phyloP scores from a whole-genome alignment of 2,113 vertebrate species.

The Crypturellus undulatus region DNA sequence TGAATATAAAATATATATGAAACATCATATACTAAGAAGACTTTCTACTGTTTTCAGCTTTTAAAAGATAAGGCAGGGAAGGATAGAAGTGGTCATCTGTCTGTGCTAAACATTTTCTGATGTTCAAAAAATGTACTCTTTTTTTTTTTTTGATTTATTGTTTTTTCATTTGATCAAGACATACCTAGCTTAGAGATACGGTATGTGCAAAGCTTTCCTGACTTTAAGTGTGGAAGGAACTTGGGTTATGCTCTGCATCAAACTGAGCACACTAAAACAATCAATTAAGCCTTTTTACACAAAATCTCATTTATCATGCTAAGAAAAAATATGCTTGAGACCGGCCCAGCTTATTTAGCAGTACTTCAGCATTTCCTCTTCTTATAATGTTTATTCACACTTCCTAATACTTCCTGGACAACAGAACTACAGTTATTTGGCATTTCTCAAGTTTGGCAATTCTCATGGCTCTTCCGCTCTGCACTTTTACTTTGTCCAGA shows the following conservation, averaged over 20 bases:
- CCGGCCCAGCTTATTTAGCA: neutral
- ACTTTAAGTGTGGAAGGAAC: neutral
- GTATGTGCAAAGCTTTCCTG: neutral
- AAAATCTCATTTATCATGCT: neutral
- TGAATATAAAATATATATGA: neutral
- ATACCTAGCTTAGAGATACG: neutral
- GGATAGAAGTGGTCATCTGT: neutral
- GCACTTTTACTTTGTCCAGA: neutral
- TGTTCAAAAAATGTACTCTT: neutral
- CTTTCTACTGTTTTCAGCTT: neutral
- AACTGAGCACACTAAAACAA: neutral
- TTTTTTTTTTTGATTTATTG: neutral
- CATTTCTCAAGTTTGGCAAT: neutral
- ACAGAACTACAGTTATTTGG: neutral
- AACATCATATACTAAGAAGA: neutral
- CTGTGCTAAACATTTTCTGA: neutral
- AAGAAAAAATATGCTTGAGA: neutral
- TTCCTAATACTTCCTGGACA: neutral
- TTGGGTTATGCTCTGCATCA: neutral
- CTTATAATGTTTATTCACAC: slow-evolving; percentile 20
- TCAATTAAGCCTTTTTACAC: neutral
- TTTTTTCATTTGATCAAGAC: neutral
- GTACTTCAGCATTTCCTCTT: neutral
- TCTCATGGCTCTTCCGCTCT: neutral
- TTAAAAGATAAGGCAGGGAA: neutral